Conservation (phyloP, 2,113 vertebrate genomes). For the Agapornis roseicollis region DNA sequence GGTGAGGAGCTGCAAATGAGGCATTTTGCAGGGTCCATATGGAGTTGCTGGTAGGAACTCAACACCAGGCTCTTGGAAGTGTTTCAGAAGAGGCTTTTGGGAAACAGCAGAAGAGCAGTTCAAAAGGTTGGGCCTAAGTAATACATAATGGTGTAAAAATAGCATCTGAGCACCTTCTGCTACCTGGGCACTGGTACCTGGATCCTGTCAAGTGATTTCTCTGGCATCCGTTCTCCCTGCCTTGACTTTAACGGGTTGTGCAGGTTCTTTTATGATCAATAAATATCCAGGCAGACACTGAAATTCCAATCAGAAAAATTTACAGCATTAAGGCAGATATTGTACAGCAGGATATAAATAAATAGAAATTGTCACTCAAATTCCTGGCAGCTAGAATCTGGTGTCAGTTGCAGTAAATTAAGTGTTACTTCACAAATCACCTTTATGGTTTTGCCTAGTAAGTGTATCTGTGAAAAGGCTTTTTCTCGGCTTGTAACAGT, state of each 20-base stretch:
- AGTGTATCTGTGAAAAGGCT: neutral
- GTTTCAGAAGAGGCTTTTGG: neutral
- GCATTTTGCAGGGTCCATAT: slow-evolving; percentile 40
- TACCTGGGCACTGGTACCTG: neutral
- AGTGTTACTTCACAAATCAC: slow-evolving; percentile 67
- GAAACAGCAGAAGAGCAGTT: slow-evolving; percentile 13
- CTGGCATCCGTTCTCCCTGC: neutral
- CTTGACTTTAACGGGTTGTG: slow-evolving; percentile 5
- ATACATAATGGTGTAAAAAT: neutral
- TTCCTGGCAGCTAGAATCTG: slow-evolving; percentile 60
- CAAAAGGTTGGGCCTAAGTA: slow-evolving; percentile 11
- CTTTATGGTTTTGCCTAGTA: slow-evolving; percentile 52
- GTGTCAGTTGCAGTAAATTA: slow-evolving; percentile 68
- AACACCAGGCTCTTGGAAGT: slow-evolving; percentile 17
- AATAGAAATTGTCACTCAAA: slow-evolving; percentile 77
- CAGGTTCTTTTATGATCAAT: slow-evolving; percentile 59
- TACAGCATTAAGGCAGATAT: slow-evolving; percentile 70
- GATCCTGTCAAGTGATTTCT: neutral
- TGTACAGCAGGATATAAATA: slow-evolving; percentile 74
- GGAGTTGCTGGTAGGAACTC: slow-evolving; percentile 45
- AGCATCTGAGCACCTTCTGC: slow-evolving; percentile 9
- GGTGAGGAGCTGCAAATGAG: slow-evolving; percentile 40
- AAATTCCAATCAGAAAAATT: slow-evolving; percentile 77
- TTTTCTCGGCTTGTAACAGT: neutral
- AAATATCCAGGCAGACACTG: slow-evolving; percentile 67